Evolutionary conservation across 1,140 invertebrate species (phyloP), one percentile per base, ranked within the genome.

Genomic region (Oncopeltus fasciatus): DNA sequence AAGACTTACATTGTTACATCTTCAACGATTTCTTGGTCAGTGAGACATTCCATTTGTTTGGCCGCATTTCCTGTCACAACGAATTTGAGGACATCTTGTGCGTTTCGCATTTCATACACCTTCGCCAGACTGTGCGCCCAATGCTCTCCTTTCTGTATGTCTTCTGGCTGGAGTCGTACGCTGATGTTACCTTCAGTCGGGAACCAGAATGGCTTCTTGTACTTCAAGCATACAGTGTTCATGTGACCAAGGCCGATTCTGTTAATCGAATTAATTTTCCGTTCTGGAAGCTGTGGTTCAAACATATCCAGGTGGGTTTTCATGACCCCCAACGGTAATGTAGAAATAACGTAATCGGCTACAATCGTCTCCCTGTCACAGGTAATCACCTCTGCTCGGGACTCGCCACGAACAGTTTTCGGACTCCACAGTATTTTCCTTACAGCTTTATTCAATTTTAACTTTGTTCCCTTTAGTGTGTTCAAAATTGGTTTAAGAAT

Each of bases 211-310:
- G 86, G 84, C 59, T 80, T 78, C 12, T 83, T 79, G 72, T 91
- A 94, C 69, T 88, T 83, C 1, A 94, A 72, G 72, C 88, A 92
- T 46, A 94, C 79, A 74, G 91, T 92, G 64, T 90, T 81, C 12
- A 89, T 83, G 57, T 79, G 76, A 9, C 84, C 84, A 64, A 77
- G 64, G 11, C 77, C 78, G n/a, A 90, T 70, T 70, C 77, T 80
- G 47, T 81, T 74, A 53, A 93, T 92, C 0, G 88, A 85, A 51
- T 84, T 77, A 28, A 84, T 71, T 75, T 92, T 93, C 18, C 80
- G 79, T 12, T 76, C 68, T 0, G 88, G 86, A 57, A 94, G 76
- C 21, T 77, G 73, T 0, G 91, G 90, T 59, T 80, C 80, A 70
- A 93, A 94, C 60, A 93, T 69, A 33, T 80, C 79, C 53, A 83